phyloP scores from a whole-genome alignment of 2,113 vertebrate species.

The Vireo altiloquus region DNA sequence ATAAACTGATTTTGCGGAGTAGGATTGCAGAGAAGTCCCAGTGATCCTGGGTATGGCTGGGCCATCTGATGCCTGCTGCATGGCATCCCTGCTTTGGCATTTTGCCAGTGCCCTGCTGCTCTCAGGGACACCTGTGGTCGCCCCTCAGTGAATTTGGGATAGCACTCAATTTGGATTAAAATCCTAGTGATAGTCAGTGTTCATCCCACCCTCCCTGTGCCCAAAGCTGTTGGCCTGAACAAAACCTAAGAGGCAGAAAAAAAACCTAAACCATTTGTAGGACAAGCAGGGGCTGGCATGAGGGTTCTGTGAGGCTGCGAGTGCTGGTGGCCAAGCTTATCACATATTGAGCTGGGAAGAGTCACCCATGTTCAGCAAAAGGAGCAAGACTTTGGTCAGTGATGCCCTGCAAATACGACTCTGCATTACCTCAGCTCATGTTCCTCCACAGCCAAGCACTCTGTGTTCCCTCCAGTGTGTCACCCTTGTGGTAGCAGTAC shows the following conservation, averaged over 20 bases:
- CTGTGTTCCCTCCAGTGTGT: rapidly evolving
- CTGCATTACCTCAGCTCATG: rapidly evolving
- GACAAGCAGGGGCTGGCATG: neutral
- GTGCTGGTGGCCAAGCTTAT: neutral
- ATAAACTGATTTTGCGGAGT: neutral
- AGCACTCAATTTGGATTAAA: neutral
- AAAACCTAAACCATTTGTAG: neutral
- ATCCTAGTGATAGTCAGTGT: neutral
- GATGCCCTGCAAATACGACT: neutral
- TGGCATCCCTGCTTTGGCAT: neutral
- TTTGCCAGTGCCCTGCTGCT: neutral
- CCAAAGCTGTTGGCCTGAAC: neutral
- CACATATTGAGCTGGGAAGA: neutral
- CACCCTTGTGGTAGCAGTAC: neutral
- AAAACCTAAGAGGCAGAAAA: neutral
- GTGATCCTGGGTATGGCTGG: neutral
- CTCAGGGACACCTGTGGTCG: rapidly evolving
- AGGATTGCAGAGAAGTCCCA: neutral
- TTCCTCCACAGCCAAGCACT: neutral
- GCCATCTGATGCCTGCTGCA: neutral
- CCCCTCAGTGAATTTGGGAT: no score
- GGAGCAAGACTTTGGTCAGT: neutral
- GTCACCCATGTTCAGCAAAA: neutral
- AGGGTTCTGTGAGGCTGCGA: neutral
- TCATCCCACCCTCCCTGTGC: rapidly evolving